Base-by-base conservation (phyloP, 1,140 invertebrate species). In the Lasioglossum baleicum region DNA sequence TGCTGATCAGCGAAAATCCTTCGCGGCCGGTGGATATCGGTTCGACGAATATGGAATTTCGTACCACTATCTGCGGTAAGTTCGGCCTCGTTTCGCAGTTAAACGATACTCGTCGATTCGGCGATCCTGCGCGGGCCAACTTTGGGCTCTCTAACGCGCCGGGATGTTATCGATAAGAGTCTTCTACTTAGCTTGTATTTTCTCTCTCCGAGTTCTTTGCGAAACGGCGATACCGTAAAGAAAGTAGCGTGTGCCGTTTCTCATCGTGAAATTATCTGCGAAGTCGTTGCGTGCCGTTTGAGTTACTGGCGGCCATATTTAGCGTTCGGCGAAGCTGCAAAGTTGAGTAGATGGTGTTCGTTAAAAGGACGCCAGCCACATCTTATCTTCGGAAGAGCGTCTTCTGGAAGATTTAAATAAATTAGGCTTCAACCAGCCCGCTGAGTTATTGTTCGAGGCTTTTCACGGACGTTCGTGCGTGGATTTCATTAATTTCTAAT, bases 1-100 rank as follows among this genome's bases (percentile, higher is more conserved):
- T 70, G 51, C 51, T 58, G 51, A 58, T 58, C 51, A 58, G 68
- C 68, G 35, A 40, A 40, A 70, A 70, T 70, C 68, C 67, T 42
- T 11, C 56, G 31, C 58, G 22, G 53, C 35, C 42, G 48, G 48
- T 20, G 76, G 48, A 60, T 40, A 73, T 66, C 51, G 35, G 20
- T 65, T 42, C 51, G 22, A 20, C 61, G 40, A 58, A 79, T 65
- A 63, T 44, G 69, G 65, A 66, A 73, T 66, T 65, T 73, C 40
- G 31, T 22, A 56, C 15, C 20, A 10, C 40, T 15, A 31, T 42
- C 17, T 44, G 67, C 20, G 15, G 26, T 48, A 26, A 65, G 48
- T 44, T 58, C 35, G 44, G 40, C 42, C 56, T 15, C 61, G 22
- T 35, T 22, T 53, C 31, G 35, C 31, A 40, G 17, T 48, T n/a